Evolutionary conservation across 2,888 invertebrate species (phyloP).

Genomic region (Schizotus pectinicornis): DNA sequence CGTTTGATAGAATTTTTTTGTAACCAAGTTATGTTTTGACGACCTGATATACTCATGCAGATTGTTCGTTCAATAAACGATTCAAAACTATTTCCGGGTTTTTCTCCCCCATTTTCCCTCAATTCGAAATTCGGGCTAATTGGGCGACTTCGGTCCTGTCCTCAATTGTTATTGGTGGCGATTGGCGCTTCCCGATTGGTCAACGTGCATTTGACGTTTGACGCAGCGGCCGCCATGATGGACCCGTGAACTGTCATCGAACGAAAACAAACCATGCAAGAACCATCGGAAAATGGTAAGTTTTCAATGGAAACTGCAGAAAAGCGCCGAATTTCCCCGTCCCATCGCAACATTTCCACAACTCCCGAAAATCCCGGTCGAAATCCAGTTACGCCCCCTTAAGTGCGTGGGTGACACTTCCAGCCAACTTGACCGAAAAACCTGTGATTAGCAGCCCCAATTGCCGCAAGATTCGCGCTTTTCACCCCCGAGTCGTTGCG

Average conservation of each 20-base stretch:
- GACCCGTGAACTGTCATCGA: constrained; percentile 20
- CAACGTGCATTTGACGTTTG: too few relatives aligned
- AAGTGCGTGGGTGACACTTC: constrained; percentile 45
- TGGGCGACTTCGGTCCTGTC: too few relatives aligned
- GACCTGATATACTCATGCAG: constrained; percentile 6
- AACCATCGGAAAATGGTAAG: constrained; percentile 48
- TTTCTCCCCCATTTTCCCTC: background rate
- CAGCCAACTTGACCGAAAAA: constrained; percentile 38
- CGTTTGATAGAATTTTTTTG: constrained; percentile 28
- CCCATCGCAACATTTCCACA: background rate
- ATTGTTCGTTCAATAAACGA: constrained; percentile 21
- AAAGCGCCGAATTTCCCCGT: background rate
- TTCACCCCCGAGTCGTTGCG: background rate
- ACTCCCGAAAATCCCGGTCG: background rate
- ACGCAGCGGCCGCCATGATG: background rate
- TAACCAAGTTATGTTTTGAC: constrained; percentile 17
- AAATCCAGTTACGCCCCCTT: background rate
- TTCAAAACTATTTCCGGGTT: background rate
- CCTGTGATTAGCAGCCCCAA: constrained; percentile 31
- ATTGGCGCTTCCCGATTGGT: too few relatives aligned
- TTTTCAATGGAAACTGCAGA: constrained; percentile 18
- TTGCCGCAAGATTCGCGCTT: background rate
- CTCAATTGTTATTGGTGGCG: too few relatives aligned
- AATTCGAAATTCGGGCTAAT: background rate
- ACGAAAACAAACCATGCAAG: constrained; percentile 44